Percentiles rank a stretch among this genome's conserved stretches.
Evolutionary conservation across 2,797 vertebrate genomes (phyloP).

Genomic region (Pangasius mekongensis): DNA sequence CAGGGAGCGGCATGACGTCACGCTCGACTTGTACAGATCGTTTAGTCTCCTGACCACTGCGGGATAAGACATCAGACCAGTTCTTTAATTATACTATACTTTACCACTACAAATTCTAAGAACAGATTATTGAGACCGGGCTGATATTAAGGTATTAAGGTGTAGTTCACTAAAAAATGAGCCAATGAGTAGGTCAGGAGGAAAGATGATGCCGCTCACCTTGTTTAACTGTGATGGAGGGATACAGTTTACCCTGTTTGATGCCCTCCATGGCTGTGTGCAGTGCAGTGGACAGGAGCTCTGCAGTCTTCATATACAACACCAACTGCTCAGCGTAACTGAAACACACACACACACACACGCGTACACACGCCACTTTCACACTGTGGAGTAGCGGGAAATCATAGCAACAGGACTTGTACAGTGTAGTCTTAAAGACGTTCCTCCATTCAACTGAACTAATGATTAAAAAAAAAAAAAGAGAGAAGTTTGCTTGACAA

Average conservation of each 20-base stretch:
- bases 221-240: slow-evolving; percentile 93
- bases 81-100: neutral
- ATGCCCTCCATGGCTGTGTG: slow-evolving; percentile 90
- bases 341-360: slow-evolving; percentile 39
- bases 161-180: neutral
- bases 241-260: slow-evolving; percentile 89
- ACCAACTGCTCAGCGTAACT: slow-evolving; percentile 96
- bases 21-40: slow-evolving; percentile 91
- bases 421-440: neutral
- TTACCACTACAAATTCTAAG: neutral
- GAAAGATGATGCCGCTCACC: slow-evolving; percentile 68
- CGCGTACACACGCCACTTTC: neutral
- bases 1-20: slow-evolving; percentile 88
- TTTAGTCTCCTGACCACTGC: slow-evolving; percentile 91
- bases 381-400: neutral
- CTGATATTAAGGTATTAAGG: neutral
- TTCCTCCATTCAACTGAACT: neutral
- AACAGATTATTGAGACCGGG: neutral
- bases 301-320: slow-evolving; percentile 91
- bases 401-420: neutral
- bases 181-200: neutral
- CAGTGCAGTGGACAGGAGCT: slow-evolving; percentile 87
- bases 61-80: slow-evolving; percentile 23
- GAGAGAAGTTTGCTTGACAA: neutral
- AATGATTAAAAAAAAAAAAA: neutral